Evolutionary conservation across 2,888 invertebrate species (phyloP), one percentile per base, ranked within the genome.

Genomic region (Latrodectus elegans): DNA sequence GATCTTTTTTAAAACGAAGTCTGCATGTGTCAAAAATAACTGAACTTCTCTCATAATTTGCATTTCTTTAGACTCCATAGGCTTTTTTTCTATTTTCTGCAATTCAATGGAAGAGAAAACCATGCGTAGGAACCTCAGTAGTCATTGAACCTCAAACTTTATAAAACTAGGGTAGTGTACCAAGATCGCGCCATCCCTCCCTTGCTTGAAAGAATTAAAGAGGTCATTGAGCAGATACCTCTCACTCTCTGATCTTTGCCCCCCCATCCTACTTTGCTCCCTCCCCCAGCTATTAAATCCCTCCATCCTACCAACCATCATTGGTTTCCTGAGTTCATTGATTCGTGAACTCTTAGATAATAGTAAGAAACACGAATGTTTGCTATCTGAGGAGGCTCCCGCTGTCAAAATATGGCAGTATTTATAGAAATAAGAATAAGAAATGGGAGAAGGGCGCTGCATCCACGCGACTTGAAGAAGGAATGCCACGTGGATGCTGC

Each of bases 261-360:
- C 22, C 51, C 22, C 51, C 70, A 22, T 65, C 67, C 76, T 76
- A n/a, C 71, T 60, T 72, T 51, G 51, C 71, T 51, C 26, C 71
- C 52, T 14, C 78, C 70, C 65, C 17, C 64, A 64, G 64, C 49
- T 17, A 76, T 60, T 71, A 71, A 76, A 51, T 72, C 64, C 76
- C 52, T 12, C 51, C 26, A 38, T 70, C 51, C 65, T 38, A 38
- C 65, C n/a, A 60, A 38, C 64, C 51, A 51, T 49, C 52, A 60
- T 38, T n/a, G 51, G 51, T 73, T 71, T 72, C 68, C 65, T 14
- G 71, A 75, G 79, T 80, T 80, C 85, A 80, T 52, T 26, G 76
- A 76, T 80, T 80, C 75, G 76, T 80, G 85, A 86, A 86, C 85
- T 72, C 65, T n/a, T 26, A 71, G 85, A 86, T 86, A 86, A 86